Evolutionary conservation across 2,888 invertebrate species (phyloP), one percentile per base, ranked within the genome.

Genomic region (Torymus tubicola): DNA sequence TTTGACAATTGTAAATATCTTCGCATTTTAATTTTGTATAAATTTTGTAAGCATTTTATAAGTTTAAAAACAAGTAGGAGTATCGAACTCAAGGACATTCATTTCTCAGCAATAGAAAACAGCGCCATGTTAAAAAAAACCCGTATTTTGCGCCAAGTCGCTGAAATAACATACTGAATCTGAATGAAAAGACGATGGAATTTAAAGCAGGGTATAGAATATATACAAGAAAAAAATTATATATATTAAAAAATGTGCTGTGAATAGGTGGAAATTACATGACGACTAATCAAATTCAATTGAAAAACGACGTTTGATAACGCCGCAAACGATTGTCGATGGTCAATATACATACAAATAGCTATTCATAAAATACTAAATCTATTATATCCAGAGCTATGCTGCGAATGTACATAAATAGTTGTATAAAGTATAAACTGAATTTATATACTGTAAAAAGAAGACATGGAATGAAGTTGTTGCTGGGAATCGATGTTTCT

Each of bases 201-300:
- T 80, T 80, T 70, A 69, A 76, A 64, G 70, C 21, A 70, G 21
- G 53, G 55, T 63, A 42, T 60, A 57, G 31, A 69, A 55, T 53
- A 31, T 53, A 58, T 52, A 63, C 42, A 60, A 14, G 65, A 70
- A 12, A 70, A 71, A 71, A 79, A 65, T 42, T 42, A 70, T 18
- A 68, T 57, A 80, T 53, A 58, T 65, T 42, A 13, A 75, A 65
- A 79, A 72, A 73, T 73, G 86, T 86, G 86, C 86, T 86, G 86
- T 86, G 86, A 86, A 85, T 85, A 86, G 82, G 77, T 70, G 76
- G 61, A 76, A 81, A 82, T 81, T 81, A 76, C 21, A 84, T 70
- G 72, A 78, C 68, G 63, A 80, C 76, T 83, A 70, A 57, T 78
- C 67, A 58, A 71, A 76, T 78, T 80, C 57, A 75, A 70, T 61